These are phyloP conservation scores for Emydura subglobosa DNA, from an alignment of 2,113 vertebrate species.

Conservation along the genomic window DNA sequence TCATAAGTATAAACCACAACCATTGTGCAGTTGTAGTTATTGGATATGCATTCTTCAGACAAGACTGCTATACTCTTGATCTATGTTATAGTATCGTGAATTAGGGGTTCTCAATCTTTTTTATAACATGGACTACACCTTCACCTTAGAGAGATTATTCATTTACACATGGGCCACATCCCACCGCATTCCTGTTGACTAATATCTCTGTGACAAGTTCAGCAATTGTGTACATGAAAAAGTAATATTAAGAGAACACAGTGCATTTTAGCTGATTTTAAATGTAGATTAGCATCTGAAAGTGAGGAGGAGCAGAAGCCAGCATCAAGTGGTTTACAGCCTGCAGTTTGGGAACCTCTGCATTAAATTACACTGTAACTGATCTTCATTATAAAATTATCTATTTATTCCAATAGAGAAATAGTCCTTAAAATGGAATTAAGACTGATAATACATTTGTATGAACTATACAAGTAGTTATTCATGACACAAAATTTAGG, in stretches of 20 bases:
- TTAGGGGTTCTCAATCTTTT: neutral
- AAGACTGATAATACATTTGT: neutral
- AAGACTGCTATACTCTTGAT: neutral
- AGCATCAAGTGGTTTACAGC: neutral
- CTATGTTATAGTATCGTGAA: neutral
- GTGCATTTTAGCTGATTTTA: neutral
- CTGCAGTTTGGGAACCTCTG: neutral
- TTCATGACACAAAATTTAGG: neutral
- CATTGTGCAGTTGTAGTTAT: neutral
- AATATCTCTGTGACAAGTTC: constrained; percentile 22
- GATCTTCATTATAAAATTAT: neutral
- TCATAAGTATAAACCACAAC: neutral
- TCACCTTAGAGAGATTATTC: neutral
- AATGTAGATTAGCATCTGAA: neutral
- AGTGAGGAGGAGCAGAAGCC: neutral
- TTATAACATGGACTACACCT: neutral
- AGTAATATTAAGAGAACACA: neutral
- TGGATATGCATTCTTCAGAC: neutral
- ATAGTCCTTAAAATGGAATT: neutral
- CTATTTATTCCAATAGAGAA: neutral
- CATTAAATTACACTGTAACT: neutral
- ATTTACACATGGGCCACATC: neutral
- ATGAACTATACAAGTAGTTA: neutral
- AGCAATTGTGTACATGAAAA: constrained; percentile 9
- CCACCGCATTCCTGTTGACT: neutral